Percentiles rank a stretch among this genome's conserved stretches.
Conservation (phyloP, 2,113 vertebrate species). For the Calypte anna region DNA sequence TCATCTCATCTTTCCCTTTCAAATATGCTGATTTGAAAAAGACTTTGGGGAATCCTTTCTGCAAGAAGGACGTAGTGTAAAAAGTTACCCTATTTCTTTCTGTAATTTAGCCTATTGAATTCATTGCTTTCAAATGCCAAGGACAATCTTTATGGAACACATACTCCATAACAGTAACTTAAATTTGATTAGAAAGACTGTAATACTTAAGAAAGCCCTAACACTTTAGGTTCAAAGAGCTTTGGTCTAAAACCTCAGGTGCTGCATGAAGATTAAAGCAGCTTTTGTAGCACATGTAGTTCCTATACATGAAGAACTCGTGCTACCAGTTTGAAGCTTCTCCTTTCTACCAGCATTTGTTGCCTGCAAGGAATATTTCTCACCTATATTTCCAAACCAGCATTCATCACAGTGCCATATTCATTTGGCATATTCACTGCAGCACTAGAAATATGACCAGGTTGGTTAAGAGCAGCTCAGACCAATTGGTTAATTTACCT, state of each 20-base stretch:
- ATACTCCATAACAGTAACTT: not conserved
- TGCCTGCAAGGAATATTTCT: not conserved
- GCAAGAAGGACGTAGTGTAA: not conserved
- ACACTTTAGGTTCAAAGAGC: not conserved
- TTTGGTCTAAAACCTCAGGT: not conserved
- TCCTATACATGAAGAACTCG: not conserved
- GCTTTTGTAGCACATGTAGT: not conserved
- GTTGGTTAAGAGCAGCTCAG: not conserved
- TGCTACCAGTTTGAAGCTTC: not conserved
- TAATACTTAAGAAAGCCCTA: not conserved
- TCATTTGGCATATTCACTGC: not conserved
- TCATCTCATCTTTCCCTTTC: not conserved
- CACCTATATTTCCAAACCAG: not conserved
- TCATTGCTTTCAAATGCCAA: not conserved
- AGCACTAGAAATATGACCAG: not conserved
- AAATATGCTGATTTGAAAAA: not conserved
- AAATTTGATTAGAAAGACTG: not conserved
- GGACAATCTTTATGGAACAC: not conserved
- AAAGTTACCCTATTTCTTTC: not conserved
- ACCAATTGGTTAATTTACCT: slow-evolving; percentile 15
- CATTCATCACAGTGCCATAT: not conserved
- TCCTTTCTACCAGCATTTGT: not conserved
- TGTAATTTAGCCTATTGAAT: not conserved
- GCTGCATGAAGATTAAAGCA: not conserved
- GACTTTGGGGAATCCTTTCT: not conserved